Evolutionary conservation across 2,797 vertebrate genomes (phyloP), one percentile per base, ranked within the genome.

Genomic region (Aphelocoma californica): DNA sequence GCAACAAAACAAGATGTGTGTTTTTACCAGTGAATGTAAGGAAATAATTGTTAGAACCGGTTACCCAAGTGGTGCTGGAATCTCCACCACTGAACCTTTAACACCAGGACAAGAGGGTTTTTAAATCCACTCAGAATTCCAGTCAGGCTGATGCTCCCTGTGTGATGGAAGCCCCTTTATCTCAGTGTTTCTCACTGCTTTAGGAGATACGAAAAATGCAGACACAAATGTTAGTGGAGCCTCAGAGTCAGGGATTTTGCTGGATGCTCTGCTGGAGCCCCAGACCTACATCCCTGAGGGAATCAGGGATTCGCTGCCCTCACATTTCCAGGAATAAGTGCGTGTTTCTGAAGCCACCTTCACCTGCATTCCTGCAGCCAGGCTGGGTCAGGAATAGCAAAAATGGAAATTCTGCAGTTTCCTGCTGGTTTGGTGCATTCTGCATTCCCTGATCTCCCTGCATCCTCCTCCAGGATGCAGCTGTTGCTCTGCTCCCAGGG

Each of bases 281-380:
- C 0, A 0, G 8, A 0, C 2, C 0, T 3, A 1, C 40, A 50
- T 53, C 58, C 40, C 0, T 9, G 4, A 18, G 48, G 64, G 44
- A 67, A 1, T 5, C 9, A 10, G 2, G 32, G 45, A 8, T 54
- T 62, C 24, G 28, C 44, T 75, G 28, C 31, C 34, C 18, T 40
- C 36, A 7, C 5, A 6, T 40, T 58, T 24, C 53, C 42, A 28
- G 21, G 53, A 70, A n/a, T 14, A 4, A 42, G 14, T 17, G 26
- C 5, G 8, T 15, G 58, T 44, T 69, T 29, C 83, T 69, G 80
- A n/a, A 42, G 17, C 18, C 10, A 2, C 24, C 24, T 14, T 8
- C 34, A 18, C 72, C 53, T 45, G 78, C 8, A 6, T 44, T 31
- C 40, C 73, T 14, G 53, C 34, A 38, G 45, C 79, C 3, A 8